phyloP scores from a whole-genome alignment of 1,140 invertebrate species.

The Eriosoma lanigerum region DNA sequence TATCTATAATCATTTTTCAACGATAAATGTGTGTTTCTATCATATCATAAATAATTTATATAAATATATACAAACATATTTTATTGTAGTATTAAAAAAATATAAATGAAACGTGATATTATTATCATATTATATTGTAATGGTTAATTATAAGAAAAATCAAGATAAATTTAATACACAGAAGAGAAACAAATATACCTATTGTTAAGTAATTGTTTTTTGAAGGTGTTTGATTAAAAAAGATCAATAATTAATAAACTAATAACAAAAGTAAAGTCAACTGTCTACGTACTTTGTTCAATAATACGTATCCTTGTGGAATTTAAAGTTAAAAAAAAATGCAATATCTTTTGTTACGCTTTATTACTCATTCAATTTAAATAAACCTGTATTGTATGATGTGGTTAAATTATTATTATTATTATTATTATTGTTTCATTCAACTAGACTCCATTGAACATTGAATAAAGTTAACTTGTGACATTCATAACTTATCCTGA shows the following conservation, averaged over 20 bases:
- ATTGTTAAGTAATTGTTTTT: slow-evolving; percentile 16
- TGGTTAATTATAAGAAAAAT: background rate
- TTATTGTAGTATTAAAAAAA: too few species aligned
- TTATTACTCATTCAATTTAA: background rate
- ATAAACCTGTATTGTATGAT: background rate
- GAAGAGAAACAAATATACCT: background rate
- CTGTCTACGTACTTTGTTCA: background rate
- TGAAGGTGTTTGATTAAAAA: slow-evolving; percentile 33
- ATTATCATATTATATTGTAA: background rate
- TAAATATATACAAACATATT: too few species aligned
- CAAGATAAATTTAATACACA: background rate
- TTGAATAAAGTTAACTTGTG: background rate
- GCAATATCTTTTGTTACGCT: slow-evolving; percentile 8
- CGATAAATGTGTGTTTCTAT: too few species aligned
- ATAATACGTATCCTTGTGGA: slow-evolving; percentile 34
- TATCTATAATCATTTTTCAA: too few species aligned
- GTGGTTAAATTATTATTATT: slow-evolving; percentile 3
- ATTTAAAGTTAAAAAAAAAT: slow-evolving; percentile 30
- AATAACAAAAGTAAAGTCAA: slow-evolving; percentile 23
- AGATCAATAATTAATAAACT: slow-evolving; percentile 20
- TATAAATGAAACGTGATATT: too few species aligned
- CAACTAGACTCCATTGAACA: background rate
- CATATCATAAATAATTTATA: too few species aligned
- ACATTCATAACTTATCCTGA: background rate
- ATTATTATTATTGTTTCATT: background rate